Conservation (phyloP, 2,888 invertebrate genomes). For the Monopis laevigella region DNA sequence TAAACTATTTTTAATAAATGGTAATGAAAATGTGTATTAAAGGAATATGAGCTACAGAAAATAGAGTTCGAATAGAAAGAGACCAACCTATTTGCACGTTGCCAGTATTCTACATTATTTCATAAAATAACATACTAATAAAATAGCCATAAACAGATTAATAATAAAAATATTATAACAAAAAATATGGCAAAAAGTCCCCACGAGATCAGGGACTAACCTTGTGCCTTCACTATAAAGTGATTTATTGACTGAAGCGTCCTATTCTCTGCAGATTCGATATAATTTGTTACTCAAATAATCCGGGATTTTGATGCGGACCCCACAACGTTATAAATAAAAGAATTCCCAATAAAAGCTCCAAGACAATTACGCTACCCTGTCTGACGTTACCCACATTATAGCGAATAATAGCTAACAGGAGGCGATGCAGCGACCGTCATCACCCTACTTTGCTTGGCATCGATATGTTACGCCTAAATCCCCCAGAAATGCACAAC, state of each 20-base stretch:
- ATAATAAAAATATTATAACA: not conserved
- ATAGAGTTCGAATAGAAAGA: too few relatives aligned
- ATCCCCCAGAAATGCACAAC: conserved; percentile 61
- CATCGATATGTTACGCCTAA: conserved; percentile 54
- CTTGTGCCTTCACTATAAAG: conserved; percentile 19
- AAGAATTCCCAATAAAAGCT: conserved; percentile 43
- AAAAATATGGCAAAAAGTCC: conserved; percentile 2
- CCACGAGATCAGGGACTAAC: conserved; percentile 2
- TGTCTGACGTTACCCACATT: conserved; percentile 48
- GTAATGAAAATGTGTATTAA: too few relatives aligned
- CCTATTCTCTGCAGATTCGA: conserved; percentile 58
- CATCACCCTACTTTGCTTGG: conserved; percentile 43
- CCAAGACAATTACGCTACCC: conserved; percentile 53
- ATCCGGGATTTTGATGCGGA: conserved; percentile 55
- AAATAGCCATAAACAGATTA: too few relatives aligned
- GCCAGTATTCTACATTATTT: too few relatives aligned
- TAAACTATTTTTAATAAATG: too few relatives aligned
- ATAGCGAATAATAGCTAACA: conserved; percentile 63
- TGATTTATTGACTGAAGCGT: conserved; percentile 61
- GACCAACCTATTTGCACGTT: too few relatives aligned
- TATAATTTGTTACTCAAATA: conserved; percentile 67
- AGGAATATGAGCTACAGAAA: too few relatives aligned
- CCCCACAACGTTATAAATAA: conserved; percentile 36
- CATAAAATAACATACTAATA: too few relatives aligned
- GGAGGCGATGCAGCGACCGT: conserved; percentile 36